Base-by-base conservation (phyloP, 2,797 vertebrate species). In the Sphenodon punctatus region DNA sequence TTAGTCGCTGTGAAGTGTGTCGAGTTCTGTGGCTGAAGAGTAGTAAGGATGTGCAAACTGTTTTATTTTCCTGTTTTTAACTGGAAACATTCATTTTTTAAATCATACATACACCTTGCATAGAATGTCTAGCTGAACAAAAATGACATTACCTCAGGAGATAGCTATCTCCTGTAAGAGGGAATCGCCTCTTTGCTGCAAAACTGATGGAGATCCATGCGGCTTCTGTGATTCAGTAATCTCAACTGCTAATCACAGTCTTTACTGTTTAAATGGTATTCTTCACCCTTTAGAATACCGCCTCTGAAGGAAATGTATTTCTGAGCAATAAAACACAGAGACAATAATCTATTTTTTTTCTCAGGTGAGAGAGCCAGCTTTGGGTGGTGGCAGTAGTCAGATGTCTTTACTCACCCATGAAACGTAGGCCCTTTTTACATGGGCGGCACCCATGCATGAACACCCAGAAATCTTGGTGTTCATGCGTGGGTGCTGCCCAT, bases 281-380 rank as follows among this genome's bases (percentile, higher is more conserved):
- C 74, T 81, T 86, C 91, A 79, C 34, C 49, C 86, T 87, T 86
- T 39, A 83, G 41, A 90, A 39, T 3, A 6, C 6, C 58, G 4
- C 65, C 81, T 70, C 67, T 61, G 7, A 38, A 71, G 78, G 19
- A 78, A 34, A 61, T 41, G 59, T 10, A 8, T 36, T 27, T 3
- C 80, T 55, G 38, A 78, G 63, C 38, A 82, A 58, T 63, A 80
- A 58, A 80, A 70, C 23, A 36, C 15, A 23, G 53, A 64, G 34
- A 87, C 63, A 85, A 66, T 75, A 32, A 67, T 25, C 42, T 2
- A 2, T n/a, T 61, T 34, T 75, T 49, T 75, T 70, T 70, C 39
- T 67, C 66, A 67, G 75, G 89, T 83, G 75, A 51, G 79, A 53
- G 84, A 55, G 75, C 63, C 85, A 85, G 73, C 39, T 75, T 72